Base-by-base conservation (phyloP, 92 coral and sea anemone species). In the Zoanthus gigantus region DNA sequence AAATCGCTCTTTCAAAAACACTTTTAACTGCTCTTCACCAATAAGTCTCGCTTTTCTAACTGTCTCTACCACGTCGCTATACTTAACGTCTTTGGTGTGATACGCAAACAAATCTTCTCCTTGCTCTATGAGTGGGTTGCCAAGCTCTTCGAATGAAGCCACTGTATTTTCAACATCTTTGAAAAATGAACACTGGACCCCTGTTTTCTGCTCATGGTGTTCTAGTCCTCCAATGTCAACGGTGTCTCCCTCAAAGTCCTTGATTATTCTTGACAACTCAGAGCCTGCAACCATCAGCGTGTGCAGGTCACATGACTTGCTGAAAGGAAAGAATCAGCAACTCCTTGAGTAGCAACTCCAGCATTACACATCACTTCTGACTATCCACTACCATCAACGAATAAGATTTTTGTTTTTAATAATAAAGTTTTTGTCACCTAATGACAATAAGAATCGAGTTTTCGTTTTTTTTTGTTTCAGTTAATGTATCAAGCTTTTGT, bases 271-370 rank as follows among this genome's bases (percentile, higher is more conserved):
- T 65, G 93, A 50, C 6, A 78, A 34, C 48, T 92, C 95, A 37
- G 85, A 92, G 18, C 90, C 95, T 63, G 91, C 93, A 14, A 83
- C 80, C 93, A 93, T 93, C 95, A 90, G 74, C 94, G 56, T 78
- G 94, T 92, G 30, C 84, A 58, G 44, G 94, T 88, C n/a, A 88
- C 45, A 54, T 85, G 92, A 84, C 94, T 88, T 46, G 92, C 92
- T 61, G 87, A 28, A 53, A 91, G 75, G 63, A 91, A 91, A 31
- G 94, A 91, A 56, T 91, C 89, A 23, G 94, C 89, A 48, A 91
- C 71, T n/a, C n/a, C n/a, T n/a, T n/a, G n/a, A n/a, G n/a, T n/a
- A n/a, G n/a, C n/a, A n/a, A n/a, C n/a, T n/a, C n/a, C n/a, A n/a
- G n/a, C n/a, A n/a, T n/a, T n/a, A n/a, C n/a, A n/a, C n/a, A n/a